Evolutionary conservation across 2,888 invertebrate genomes (phyloP), one percentile per base, ranked within the genome.

Genomic region (Tipula unca): DNA sequence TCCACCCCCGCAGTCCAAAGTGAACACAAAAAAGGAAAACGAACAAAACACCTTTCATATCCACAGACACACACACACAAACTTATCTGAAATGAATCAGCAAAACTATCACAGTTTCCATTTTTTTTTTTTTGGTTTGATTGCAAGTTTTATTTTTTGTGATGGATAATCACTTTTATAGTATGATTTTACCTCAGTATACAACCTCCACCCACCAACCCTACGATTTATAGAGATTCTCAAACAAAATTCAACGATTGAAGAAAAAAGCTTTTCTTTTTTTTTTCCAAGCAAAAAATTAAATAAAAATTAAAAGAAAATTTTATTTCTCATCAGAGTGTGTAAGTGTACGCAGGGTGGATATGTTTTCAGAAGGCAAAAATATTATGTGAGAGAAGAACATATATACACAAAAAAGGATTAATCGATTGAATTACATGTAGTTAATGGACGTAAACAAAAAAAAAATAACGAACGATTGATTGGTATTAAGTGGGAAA

Each of bases 141-240:
- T 69, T 69, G 69, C 69, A 69, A 69, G 8, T 25, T 69, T 69
- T 48, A n/a, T 69, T 69, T 69, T 69, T 69, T 69, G 69, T 69
- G 69, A 69, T 69, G 69, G 69, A 69, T 69, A 69, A 69, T 69
- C 69, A 69, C 69, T 69, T 69, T 69, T 69, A 69, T 69, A 69
- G 69, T 69, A 69, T 25, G 69, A 69, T 69, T 69, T 69, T 69
- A 25, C 69, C 69, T 17, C 48, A 48, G 25, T 69, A 25, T 69
- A 69, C 6, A 25, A 20, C 8, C 25, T 25, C 69, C 69, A 25
- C 69, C 69, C 10, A 25, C 48, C 48, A 54, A 17, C 13, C 25
- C 69, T 69, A 69, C 69, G 69, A 48, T 69, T 25, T 69, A 69
- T 69, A 69, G 10, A 69, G 69, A 69, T 10, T 20, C 25, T 69